A percentile compares a stretch with the other conserved stretches of the same genome.
Evolutionary conservation across 2,888 invertebrate species (phyloP).

Genomic region (Gasteruption jaculator): DNA sequence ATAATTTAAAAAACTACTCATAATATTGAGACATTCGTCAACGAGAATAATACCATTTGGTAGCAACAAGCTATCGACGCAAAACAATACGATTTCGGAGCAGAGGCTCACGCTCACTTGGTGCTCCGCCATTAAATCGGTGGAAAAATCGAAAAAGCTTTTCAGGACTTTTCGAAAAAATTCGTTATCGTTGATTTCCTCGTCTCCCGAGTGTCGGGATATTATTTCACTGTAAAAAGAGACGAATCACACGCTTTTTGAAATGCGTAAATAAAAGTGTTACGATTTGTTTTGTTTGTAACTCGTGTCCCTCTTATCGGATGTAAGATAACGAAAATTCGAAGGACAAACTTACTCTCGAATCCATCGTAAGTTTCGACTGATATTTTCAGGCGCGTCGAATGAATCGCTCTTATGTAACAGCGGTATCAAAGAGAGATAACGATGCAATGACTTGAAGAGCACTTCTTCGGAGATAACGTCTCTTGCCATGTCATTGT

Average conservation of each 20-base stretch:
- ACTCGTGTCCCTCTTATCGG: too few relatives aligned
- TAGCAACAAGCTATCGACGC: constrained; percentile 22
- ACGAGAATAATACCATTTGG: constrained; percentile 25
- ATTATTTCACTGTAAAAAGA: constrained; percentile 15
- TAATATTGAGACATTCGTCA: constrained; percentile 21
- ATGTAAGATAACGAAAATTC: constrained; percentile 3
- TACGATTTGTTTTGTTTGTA: too few relatives aligned
- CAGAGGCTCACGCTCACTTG: constrained; percentile 27
- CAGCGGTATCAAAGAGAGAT: constrained; percentile 22
- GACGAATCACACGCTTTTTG: neutral
- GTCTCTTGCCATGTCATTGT: constrained; percentile 1
- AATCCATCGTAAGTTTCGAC: constrained; percentile 23
- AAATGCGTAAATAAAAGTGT: too few relatives aligned
- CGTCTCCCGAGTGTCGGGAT: constrained; percentile 5
- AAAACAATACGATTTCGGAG: constrained; percentile 27
- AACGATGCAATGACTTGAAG: constrained; percentile 22
- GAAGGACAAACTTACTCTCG: constrained; percentile 15
- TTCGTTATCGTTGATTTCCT: constrained; percentile 9
- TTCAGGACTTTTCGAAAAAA: constrained; percentile 23
- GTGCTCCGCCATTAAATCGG: constrained; percentile 18
- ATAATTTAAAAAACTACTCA: constrained; percentile 24
- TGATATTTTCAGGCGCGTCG: constrained; percentile 22
- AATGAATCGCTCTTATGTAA: constrained; percentile 23
- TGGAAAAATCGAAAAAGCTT: constrained; percentile 23
- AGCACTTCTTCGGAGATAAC: constrained; percentile 14